A percentile compares a stretch with the other conserved stretches of the same genome.
These are phyloP conservation scores for Ridgeia piscesae DNA, from an alignment of 1,140 invertebrate genomes.

Conservation along the genomic window DNA sequence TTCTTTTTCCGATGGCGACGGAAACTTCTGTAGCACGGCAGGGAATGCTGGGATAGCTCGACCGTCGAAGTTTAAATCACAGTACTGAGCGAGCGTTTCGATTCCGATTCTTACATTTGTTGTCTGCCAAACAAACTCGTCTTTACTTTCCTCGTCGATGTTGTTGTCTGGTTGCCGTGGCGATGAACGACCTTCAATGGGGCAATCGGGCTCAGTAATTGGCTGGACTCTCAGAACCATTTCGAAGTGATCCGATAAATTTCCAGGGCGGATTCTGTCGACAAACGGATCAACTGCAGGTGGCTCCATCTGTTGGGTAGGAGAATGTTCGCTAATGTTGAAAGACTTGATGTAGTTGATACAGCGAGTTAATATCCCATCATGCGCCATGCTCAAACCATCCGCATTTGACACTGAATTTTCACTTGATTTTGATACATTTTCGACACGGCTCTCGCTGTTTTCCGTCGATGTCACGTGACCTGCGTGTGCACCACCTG, in stretches of 20 bases:
- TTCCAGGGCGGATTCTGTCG: not conserved
- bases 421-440: not conserved
- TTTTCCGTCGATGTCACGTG: no score
- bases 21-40: not conserved
- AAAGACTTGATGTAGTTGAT: not conserved
- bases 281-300: not conserved
- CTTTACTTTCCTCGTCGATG: not conserved
- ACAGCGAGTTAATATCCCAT: not conserved
- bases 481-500: not conserved
- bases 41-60: not conserved
- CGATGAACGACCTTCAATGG: not conserved
- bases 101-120: not conserved
- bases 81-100: not conserved
- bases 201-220: not conserved
- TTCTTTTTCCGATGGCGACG: not conserved
- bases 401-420: not conserved
- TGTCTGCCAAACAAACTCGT: not conserved
- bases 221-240: not conserved
- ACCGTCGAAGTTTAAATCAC: not conserved
- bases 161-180: not conserved
- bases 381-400: not conserved
- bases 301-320: not conserved
- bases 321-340: not conserved
- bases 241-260: not conserved
- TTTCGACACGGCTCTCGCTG: not conserved